phyloP scores from a whole-genome alignment of 2,888 invertebrate species.

The Eledone cirrhosa region DNA sequence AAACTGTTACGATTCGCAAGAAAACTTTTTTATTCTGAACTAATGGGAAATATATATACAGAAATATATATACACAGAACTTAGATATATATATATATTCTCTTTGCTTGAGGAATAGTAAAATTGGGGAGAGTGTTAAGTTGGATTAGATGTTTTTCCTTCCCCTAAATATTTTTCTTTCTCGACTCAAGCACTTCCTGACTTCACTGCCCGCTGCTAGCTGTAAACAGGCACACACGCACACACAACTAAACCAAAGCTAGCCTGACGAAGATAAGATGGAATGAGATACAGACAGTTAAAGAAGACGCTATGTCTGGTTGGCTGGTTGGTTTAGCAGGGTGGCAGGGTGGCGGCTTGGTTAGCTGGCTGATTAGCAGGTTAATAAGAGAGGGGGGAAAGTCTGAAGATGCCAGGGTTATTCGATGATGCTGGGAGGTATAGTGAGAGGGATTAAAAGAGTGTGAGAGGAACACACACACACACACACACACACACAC shows the following conservation, averaged over 20 bases:
- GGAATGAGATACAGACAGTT: too few species aligned
- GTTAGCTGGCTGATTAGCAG: background rate
- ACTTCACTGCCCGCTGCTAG: background rate
- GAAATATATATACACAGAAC: background rate
- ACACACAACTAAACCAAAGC: constrained; percentile 5
- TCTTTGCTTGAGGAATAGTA: background rate
- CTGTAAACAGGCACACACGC: constrained; percentile 13
- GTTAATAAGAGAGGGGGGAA: background rate
- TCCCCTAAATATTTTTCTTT: background rate
- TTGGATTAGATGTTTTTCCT: background rate
- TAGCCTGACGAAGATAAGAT: background rate
- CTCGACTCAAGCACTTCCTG: background rate
- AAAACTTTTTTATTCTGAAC: background rate
- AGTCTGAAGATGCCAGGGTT: too few species aligned
- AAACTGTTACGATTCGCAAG: background rate
- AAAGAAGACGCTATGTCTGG: background rate
- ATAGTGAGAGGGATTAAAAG: too few species aligned
- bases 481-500: too few species aligned
- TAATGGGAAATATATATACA: too few species aligned
- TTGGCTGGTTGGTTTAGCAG: background rate
- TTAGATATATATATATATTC: background rate
- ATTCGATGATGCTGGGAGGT: too few species aligned
- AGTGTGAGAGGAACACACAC: too few species aligned
- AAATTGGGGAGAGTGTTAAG: background rate
- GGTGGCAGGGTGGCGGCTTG: background rate